Evolutionary conservation across 2,113 vertebrate genomes (phyloP).

Genomic region (Strigops habroptila): DNA sequence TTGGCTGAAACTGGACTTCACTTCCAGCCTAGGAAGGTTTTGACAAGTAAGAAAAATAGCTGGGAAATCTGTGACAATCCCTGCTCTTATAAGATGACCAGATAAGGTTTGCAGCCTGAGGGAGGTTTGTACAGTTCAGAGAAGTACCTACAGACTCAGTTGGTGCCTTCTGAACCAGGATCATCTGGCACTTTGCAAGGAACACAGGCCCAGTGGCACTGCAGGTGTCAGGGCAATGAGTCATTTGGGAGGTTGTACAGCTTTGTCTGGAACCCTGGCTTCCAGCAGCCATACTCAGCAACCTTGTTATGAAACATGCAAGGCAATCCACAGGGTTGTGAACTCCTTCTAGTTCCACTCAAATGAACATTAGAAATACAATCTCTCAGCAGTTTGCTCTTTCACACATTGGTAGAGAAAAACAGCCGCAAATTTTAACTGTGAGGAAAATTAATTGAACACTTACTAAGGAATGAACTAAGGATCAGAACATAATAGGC

Average conservation of each 20-base stretch:
- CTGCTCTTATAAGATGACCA: background rate
- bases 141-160: background rate
- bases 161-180: background rate
- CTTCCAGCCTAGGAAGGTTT: background rate
- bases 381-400: constrained; percentile 24
- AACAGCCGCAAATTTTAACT: background rate
- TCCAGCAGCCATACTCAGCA: background rate
- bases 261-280: background rate
- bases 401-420: background rate
- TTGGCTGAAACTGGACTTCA: background rate
- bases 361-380: constrained; percentile 33
- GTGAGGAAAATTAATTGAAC: background rate
- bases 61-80: background rate
- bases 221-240: background rate
- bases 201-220: background rate
- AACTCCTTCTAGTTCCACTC: constrained; percentile 47
- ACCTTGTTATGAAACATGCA: constrained; percentile 6
- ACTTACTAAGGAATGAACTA: background rate
- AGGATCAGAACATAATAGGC: background rate
- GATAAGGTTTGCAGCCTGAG: background rate
- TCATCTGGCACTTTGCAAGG: background rate
- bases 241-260: constrained; percentile 4
- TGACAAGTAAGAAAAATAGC: background rate
- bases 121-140: background rate
- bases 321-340: background rate